These are phyloP conservation scores for Clarias pachynema DNA, from an alignment of 2,797 vertebrate genomes.

Conservation along the genomic window DNA sequence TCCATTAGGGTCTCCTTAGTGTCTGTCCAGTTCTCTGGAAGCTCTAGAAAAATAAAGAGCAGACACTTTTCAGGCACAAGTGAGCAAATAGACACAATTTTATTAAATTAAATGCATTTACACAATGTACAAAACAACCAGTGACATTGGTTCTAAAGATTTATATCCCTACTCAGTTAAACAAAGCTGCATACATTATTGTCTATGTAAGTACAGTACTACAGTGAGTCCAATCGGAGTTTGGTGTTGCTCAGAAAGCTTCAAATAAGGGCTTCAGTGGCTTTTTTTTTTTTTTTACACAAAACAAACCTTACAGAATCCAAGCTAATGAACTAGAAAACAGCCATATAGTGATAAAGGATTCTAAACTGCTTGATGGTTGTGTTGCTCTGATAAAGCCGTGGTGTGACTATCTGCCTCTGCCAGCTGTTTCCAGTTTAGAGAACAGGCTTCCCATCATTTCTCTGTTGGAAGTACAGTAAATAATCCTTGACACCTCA, in stretches of 20 bases:
- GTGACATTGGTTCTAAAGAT: not conserved
- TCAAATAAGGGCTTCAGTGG: constrained; percentile 61
- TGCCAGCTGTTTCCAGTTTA: constrained; percentile 68
- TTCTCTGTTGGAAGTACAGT: constrained; percentile 55
- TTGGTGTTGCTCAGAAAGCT: constrained; percentile 53
- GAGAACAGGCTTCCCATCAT: constrained; percentile 56
- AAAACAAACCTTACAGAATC: constrained; percentile 34
- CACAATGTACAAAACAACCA: not conserved
- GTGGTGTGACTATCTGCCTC: constrained; percentile 70
- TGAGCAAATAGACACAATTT: not conserved
- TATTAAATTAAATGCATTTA: not conserved
- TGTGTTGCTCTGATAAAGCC: not conserved
- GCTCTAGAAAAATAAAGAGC: constrained; percentile 67
- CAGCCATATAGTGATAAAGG: not conserved
- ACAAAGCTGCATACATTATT: not conserved
- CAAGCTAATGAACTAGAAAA: not conserved
- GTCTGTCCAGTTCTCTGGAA: constrained; percentile 88
- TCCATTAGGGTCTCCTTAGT: constrained; percentile 88
- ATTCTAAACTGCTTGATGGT: constrained; percentile 6
- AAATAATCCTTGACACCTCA: constrained; percentile 68
- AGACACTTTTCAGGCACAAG: not conserved
- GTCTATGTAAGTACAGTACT: not conserved
- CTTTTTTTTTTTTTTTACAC: not conserved
- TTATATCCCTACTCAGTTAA: not conserved
- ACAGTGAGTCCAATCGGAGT: not conserved